A percentile compares a stretch with the other conserved stretches of the same genome.
Conservation (phyloP, 1,140 invertebrate genomes). For the Achatina immaculata region DNA sequence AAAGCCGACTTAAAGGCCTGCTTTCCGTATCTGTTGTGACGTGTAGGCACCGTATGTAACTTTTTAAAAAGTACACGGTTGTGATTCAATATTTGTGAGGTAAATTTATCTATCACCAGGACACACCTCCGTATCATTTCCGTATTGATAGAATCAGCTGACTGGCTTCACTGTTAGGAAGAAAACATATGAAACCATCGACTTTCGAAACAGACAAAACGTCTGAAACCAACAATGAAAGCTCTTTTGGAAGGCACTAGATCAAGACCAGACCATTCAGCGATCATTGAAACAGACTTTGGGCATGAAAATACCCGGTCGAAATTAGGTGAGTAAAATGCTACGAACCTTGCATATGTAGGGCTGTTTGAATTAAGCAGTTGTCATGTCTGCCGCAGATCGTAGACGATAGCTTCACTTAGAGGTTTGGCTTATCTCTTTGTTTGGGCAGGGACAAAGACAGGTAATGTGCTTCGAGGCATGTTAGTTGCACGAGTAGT, state of each 20-base stretch:
- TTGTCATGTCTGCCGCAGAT: too few species aligned
- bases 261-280: constrained; percentile 1
- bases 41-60: too few species aligned
- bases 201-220: not conserved
- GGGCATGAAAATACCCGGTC: constrained; percentile 1
- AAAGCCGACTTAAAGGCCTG: not conserved
- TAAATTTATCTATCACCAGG: not conserved
- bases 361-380: too few species aligned
- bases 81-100: not conserved
- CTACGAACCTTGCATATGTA: too few species aligned
- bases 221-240: constrained; percentile 23
- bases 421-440: too few species aligned
- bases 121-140: constrained; percentile 16
- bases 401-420: too few species aligned
- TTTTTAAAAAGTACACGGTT: not conserved
- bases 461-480: too few species aligned
- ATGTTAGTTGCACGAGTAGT: too few species aligned
- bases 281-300: constrained; percentile 32
- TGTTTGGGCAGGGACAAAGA: too few species aligned
- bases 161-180: too few species aligned
- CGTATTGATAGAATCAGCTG: constrained; percentile 6
- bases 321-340: constrained; percentile 25
- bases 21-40: too few species aligned
- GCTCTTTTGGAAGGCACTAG: constrained; percentile 5
- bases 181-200: too few species aligned